Percentiles rank a stretch among this genome's conserved stretches.
Evolutionary conservation across 2,113 vertebrate genomes (phyloP).

Genomic region (Tetrax tetrax): DNA sequence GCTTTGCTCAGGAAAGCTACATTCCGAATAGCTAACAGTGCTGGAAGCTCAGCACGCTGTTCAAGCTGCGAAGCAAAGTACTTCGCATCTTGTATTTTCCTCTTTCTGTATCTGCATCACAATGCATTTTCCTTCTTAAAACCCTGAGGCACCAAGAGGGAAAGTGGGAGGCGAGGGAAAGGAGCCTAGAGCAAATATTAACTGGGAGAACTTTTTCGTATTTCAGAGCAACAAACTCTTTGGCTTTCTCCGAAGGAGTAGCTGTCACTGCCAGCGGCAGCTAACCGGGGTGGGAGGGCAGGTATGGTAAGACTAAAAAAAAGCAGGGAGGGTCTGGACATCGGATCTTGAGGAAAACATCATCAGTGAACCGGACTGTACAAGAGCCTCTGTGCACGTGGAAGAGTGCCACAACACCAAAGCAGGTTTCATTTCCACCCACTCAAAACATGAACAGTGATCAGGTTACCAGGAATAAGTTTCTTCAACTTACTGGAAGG

Average conservation of each 20-base stretch:
- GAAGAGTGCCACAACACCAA: neutral
- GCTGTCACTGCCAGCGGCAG: neutral
- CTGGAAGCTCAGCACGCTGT: neutral
- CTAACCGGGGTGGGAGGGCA: neutral
- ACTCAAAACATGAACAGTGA: neutral
- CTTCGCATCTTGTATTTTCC: neutral
- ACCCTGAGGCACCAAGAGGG: neutral
- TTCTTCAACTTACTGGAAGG: neutral
- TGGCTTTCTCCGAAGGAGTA: neutral
- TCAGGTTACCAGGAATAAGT: neutral
- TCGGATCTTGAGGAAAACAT: neutral
- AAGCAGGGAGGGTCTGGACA: neutral
- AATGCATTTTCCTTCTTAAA: neutral
- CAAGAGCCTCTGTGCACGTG: neutral
- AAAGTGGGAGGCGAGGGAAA: neutral
- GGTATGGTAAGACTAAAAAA: neutral
- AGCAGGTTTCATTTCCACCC: neutral
- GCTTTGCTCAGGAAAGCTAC: neutral
- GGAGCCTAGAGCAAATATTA: neutral
- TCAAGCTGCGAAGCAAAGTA: slow-evolving; percentile 1
- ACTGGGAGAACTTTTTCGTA: neutral
- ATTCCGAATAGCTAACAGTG: neutral
- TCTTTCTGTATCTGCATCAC: neutral
- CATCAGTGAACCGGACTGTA: neutral
- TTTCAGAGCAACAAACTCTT: neutral